Conservation (phyloP, 2,888 invertebrate genomes). For the Nomada ruficornis region DNA sequence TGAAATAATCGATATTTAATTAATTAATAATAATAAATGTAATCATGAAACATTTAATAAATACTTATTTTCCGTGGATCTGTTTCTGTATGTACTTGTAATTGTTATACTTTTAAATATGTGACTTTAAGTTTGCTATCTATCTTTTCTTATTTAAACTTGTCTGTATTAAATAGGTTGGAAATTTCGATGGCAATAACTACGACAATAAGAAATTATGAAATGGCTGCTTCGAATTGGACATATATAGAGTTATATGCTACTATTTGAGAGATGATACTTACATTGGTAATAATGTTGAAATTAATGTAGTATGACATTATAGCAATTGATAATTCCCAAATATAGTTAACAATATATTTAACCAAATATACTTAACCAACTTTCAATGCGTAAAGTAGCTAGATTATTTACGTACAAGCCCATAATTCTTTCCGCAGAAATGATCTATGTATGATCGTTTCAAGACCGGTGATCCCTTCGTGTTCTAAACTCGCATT, state of each 20-base stretch:
- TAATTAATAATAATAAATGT: neutral
- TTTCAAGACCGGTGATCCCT: neutral
- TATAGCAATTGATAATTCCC: too few relatives aligned
- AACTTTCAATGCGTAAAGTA: too few relatives aligned
- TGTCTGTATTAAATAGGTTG: neutral
- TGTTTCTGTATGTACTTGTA: too few relatives aligned
- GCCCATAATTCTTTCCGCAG: neutral
- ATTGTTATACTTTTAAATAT: too few relatives aligned
- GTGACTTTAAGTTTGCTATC: too few relatives aligned
- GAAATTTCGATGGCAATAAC: neutral
- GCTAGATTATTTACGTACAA: neutral
- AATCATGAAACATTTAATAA: neutral
- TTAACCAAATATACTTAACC: too few relatives aligned
- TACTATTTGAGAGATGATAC: too few relatives aligned
- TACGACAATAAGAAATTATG: neutral
- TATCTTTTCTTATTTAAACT: neutral
- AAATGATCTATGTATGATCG: conserved; percentile 1
- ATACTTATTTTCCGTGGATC: too few relatives aligned
- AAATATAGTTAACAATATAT: too few relatives aligned
- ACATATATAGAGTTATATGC: too few relatives aligned
- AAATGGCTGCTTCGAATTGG: neutral
- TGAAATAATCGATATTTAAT: conserved; percentile 15
- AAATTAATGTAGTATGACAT: too few relatives aligned
- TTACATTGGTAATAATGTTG: too few relatives aligned
- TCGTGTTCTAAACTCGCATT: conserved; percentile 16